These are phyloP conservation scores for Hormaphis cornu DNA, from an alignment of 1,140 invertebrate species.

Conservation along the genomic window DNA sequence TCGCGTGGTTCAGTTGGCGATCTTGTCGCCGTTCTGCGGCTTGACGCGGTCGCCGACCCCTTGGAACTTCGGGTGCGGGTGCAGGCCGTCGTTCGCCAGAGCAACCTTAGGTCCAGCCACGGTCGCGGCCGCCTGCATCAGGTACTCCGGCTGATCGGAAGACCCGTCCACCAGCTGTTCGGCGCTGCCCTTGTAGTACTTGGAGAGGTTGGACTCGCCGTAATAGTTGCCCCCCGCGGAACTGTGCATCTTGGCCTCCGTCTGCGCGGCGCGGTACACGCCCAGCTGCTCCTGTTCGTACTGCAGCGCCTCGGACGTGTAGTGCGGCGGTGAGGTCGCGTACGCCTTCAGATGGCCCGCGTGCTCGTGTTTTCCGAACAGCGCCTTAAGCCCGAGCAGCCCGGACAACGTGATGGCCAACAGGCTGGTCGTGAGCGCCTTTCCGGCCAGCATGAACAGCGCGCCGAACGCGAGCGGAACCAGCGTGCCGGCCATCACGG, in stretches of 20 bases:
- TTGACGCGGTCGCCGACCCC: no score
- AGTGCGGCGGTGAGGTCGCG: background rate
- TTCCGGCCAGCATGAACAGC: constrained; percentile 62
- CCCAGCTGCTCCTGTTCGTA: constrained; percentile 15
- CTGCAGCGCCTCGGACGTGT: background rate
- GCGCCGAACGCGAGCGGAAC: constrained; percentile 40
- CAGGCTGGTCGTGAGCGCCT: constrained; percentile 68
- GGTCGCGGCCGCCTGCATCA: background rate
- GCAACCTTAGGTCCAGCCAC: background rate
- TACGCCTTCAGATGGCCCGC: background rate
- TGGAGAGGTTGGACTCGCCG: background rate
- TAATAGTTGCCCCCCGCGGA: background rate
- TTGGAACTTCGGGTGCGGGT: no score
- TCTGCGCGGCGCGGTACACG: background rate
- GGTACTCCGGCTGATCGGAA: background rate
- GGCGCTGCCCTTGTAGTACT: background rate
- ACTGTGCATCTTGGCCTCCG: constrained; percentile 6
- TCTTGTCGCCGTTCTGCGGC: no score
- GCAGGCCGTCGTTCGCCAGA: no score
- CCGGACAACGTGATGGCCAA: constrained; percentile 59
- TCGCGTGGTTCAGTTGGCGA: no score
- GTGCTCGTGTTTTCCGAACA: background rate
- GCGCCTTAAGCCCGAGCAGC: constrained; percentile 39
- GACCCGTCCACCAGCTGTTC: background rate
- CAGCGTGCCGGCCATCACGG: constrained; percentile 12